Base-by-base conservation (phyloP, 2,888 invertebrate species). In the Agrotis segetum region DNA sequence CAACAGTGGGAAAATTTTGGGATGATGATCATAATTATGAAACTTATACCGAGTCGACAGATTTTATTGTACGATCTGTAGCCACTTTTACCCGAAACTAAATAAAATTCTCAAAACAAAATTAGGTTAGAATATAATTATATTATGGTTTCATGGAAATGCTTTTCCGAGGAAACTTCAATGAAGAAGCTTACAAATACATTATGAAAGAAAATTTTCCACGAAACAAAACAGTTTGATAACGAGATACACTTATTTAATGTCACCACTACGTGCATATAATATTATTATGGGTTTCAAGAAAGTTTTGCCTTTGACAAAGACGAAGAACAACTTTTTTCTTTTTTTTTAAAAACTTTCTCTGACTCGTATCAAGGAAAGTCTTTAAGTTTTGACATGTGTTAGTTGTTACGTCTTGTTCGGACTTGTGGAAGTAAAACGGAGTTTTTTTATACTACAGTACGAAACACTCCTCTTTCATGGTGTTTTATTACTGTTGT, bases 381-480 rank as follows among this genome's bases (percentile, higher is more conserved):
- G 52, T 60, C 56, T 7, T 21, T 53, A 64, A 74, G 69, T 66
- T 70, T 50, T 56, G 34, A 67, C 71, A 78, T 63, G 59, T 76
- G 63, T 71, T 59, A 40, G 49, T 65, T 49, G 47, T 74, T 17
- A 53, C 11, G 49, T 74, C 46, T 64, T 17, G 24, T 55, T 55
- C 50, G 19, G 47, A 63, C 55, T 60, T 58, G 21, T 19, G 34
- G 50, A 47, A 69, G 21, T 24, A 58, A 74, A 59, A 50, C 6
- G 4, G 29, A 80, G 65, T 59, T 75, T 61, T 62, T 49, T 24
- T 47, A 40, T 40, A 40, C 9, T 40, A 40, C 11, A 40, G 40
- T 40, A 11, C 9, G 11, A 40, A 40, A 40, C 9, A 40, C 40
- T 34, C 6, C 40, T 9, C 11, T 40, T 40, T 40, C 40, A 40